phyloP scores from a whole-genome alignment of 1,140 invertebrate species.

The Caenorhabditis remanei region DNA sequence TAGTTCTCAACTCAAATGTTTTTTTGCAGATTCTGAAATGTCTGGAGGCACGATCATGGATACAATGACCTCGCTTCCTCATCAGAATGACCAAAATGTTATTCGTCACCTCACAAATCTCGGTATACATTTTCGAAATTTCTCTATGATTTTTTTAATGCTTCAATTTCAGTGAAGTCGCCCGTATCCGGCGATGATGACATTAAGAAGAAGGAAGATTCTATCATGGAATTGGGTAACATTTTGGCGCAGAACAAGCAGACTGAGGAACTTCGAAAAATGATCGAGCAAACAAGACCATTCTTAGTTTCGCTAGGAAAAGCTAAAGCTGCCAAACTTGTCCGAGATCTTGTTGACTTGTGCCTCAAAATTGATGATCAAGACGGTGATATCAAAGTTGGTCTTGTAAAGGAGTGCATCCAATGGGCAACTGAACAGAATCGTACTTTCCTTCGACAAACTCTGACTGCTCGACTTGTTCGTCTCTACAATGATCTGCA shows the following conservation, averaged over 20 bases:
- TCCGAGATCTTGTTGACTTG: conserved; percentile 94
- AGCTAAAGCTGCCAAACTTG: conserved; percentile 97
- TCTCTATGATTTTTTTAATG: no score
- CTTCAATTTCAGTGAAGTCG: conserved; percentile 64
- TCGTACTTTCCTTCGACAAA: conserved; percentile 94
- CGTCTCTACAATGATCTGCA: conserved; percentile 74
- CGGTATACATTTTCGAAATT: conserved; percentile 49
- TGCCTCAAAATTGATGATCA: conserved; percentile 87
- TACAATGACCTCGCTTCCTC: conserved; percentile 66
- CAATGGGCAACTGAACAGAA: conserved; percentile 98
- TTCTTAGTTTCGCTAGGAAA: conserved; percentile 93
- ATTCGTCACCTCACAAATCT: conserved; percentile 70
- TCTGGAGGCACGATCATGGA: conserved; percentile 73
- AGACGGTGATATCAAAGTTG: conserved; percentile 82
- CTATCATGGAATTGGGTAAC: conserved; percentile 72
- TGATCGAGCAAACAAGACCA: conserved; percentile 84
- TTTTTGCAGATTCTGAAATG: conserved; percentile 61
- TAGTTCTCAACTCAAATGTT: not conserved
- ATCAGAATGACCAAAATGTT: conserved; percentile 70
- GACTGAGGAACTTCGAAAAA: conserved; percentile 69
- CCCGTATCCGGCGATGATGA: conserved; percentile 70
- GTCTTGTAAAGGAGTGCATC: conserved; percentile 91
- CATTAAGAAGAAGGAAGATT: conserved; percentile 72
- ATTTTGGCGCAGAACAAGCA: conserved; percentile 69
- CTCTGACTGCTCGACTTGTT: conserved; percentile 83